phyloP scores from a whole-genome alignment of 23 tunicate species.

The Ciona savignyi region DNA sequence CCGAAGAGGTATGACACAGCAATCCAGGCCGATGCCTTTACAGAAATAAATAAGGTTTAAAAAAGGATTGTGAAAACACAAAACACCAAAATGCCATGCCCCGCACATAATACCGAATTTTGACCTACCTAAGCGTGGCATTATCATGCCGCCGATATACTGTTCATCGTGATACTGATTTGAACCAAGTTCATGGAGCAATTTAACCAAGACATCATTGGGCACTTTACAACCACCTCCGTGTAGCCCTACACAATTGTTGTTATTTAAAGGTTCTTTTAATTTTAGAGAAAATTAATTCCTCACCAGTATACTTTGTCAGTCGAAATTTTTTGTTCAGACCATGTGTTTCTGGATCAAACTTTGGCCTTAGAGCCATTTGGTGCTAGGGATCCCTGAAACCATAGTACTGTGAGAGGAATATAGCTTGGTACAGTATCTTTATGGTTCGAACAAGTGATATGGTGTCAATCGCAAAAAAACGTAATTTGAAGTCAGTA shows the following conservation, averaged over 20 bases:
- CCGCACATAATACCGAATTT: neutral
- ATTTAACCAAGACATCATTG: constrained; percentile 43
- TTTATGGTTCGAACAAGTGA: constrained; percentile 22
- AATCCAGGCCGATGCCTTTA: constrained; percentile 95
- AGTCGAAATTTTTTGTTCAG: constrained; percentile 66
- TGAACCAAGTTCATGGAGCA: constrained; percentile 58
- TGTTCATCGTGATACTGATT: constrained; percentile 63
- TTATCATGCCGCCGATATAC: constrained; percentile 61
- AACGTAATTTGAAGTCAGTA: neutral
- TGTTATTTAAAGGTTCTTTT: too few relatives aligned
- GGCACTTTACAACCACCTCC: constrained; percentile 95
- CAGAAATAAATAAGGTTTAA: too few relatives aligned
- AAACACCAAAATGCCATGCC: constrained; percentile 1
- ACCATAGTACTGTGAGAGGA: neutral
- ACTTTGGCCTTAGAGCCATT: constrained; percentile 89
- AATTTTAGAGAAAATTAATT: too few relatives aligned
- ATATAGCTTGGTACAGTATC: neutral
- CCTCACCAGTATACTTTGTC: constrained; percentile 79
- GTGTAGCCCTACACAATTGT: constrained; percentile 55
- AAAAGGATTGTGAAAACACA: neutral
- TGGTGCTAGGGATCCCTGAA: neutral
- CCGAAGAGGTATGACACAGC: constrained; percentile 88
- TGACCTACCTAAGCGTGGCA: constrained; percentile 56
- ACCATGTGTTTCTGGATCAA: constrained; percentile 80
- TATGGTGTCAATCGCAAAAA: neutral